phyloP scores from a whole-genome alignment of 1,140 invertebrate genomes.

The Drosophila kurseongensis region DNA sequence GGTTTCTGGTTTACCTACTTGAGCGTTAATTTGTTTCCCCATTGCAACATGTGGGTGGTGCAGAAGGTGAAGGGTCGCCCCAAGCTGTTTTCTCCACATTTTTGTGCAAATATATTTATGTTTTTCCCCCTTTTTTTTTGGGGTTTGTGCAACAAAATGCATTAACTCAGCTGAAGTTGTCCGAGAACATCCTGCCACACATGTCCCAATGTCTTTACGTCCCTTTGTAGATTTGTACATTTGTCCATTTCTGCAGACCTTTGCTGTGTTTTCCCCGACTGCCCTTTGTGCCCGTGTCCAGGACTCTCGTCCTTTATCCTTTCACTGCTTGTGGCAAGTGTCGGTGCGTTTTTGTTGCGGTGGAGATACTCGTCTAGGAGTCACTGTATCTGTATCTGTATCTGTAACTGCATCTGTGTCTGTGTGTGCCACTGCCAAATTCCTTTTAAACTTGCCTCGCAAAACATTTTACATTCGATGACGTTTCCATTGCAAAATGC shows the following conservation, averaged over 20 bases:
- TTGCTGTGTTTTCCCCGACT: slow-evolving; percentile 20
- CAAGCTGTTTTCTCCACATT: slow-evolving; percentile 1
- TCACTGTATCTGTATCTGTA: slow-evolving; percentile 7
- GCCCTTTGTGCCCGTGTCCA: slow-evolving; percentile 17
- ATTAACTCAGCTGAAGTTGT: slow-evolving; percentile 71
- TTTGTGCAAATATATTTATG: slow-evolving; percentile 35
- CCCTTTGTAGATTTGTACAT: slow-evolving; percentile 14
- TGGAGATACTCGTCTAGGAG: slow-evolving; percentile 18
- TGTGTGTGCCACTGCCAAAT: slow-evolving; percentile 41
- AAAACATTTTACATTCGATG: slow-evolving; percentile 80
- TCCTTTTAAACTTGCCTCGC: slow-evolving; percentile 66
- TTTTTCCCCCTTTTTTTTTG: background rate
- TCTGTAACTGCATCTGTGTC: slow-evolving; percentile 2
- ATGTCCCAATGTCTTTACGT: slow-evolving; percentile 16
- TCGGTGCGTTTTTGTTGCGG: slow-evolving; percentile 49
- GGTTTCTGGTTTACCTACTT: slow-evolving; percentile 11
- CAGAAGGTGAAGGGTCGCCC: background rate
- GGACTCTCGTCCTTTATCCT: background rate
- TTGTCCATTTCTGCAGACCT: slow-evolving; percentile 25
- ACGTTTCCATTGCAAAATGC: slow-evolving; percentile 80
- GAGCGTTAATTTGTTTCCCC: slow-evolving; percentile 27
- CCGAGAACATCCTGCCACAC: slow-evolving; percentile 50
- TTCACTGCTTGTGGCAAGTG: slow-evolving; percentile 48
- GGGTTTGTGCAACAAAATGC: slow-evolving; percentile 65
- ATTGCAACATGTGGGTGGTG: slow-evolving; percentile 13